Base-by-base conservation (phyloP, 2,797 vertebrate genomes). In the Loris lydekkerianus region DNA sequence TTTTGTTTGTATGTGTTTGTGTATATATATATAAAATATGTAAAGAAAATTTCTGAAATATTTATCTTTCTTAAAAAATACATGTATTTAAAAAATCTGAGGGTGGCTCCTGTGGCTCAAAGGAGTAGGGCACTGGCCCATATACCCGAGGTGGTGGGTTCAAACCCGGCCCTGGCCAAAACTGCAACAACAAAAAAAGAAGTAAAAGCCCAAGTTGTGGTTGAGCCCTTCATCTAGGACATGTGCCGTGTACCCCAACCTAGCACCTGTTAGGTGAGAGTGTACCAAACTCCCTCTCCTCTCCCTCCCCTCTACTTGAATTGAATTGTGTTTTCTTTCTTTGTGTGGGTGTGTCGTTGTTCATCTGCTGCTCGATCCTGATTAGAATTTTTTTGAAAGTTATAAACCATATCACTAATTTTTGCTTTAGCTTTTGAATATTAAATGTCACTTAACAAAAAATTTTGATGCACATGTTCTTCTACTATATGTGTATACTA, bases 371-470 rank as follows among this genome's bases (percentile, higher is more conserved):
- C 49, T 49, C 49, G 13, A 49, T 49, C 13, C 49, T 70, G 25
- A 58, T 75, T n/a, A 87, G 18, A 92, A 90, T 37, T 89, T 53
- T 14, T 77, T 92, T 91, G n/a, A 95, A 96, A 80, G 27, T 56
- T 70, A 37, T 46, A 88, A 87, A 37, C 4, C 8, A 43, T 61
- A 37, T 34, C 7, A 67, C 8, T 61, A 80, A 46, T 58, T 91
- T 84, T 70, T 63, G 18, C 27, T 76, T 86, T 43, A 34, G 31
- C 40, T 49, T 88, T 77, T 46, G 25, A 77, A 75, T 31, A 0
- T 67, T 76, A 77, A 65, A 14, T 75, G 1, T 67, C 17, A 94
- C 86, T 93, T 40, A 90, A 23, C 31, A 29, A 85, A 37, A n/a
- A 8, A 67, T 89, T 93, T 91, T 60, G 81, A 80, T 70, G 20